Base-by-base conservation (phyloP, 1,140 invertebrate species). In the Tribolium madens region DNA sequence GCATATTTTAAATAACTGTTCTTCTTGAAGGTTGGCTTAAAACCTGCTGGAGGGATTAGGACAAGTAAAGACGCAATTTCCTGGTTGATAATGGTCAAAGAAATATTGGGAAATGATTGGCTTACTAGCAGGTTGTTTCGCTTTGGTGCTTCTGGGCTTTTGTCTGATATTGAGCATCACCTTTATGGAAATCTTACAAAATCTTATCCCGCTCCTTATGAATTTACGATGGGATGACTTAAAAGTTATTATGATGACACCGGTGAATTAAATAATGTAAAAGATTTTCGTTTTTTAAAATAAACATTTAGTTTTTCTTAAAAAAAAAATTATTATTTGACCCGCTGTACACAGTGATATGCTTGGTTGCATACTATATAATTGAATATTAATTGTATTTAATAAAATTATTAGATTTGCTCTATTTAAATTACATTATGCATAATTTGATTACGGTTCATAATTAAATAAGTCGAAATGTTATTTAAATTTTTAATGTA, bases 31-130 rank as follows among this genome's bases (percentile, higher is more conserved):
- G 91, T 99, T 82, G 98, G 98, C 1, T 92, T 99, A 31, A 99
- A 99, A 87, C 97, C 98, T 75, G 98, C 98, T 50, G 98, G 98
- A 53, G 98, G 98, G 15, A 96, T 99, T 64, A 90, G 92, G 79
- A 96, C 93, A n/a, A 90, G 92, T 0, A 89, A 91, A 75, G 96
- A 99, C 87, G 94, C 95, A 0, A 87, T 98, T 31, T 88, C 92
- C 18, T 99, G 97, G 96, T 86, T 98, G 72, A 89, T 92, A 9
- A 86, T 99, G 12, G 90, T 99, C 13, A 92, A 96, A 84, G 91
- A 92, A 84, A 91, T 97, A 80, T 88, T 99, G 2, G 98, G 97
- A 7, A 87, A 92, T 76, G 91, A 94, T 33, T 99, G 97, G 97
- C 84, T 98, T 0, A 90, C 90, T 36, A 92, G 93, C 0, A 81